Base-by-base conservation (phyloP, 2,888 invertebrate species). In the Brachylomia viminalis region DNA sequence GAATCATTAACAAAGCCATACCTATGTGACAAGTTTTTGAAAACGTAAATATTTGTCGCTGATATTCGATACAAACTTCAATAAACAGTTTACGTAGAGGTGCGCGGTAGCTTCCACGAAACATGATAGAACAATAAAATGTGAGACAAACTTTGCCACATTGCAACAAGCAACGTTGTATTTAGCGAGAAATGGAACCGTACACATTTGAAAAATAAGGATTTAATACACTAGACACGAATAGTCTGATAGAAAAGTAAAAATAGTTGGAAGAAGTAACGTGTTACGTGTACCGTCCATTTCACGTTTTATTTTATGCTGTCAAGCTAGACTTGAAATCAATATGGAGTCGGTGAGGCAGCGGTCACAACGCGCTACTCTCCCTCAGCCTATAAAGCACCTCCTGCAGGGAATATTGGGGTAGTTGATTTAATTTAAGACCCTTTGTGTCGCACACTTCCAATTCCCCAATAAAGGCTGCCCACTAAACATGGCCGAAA, bases 391-490 rank as follows among this genome's bases (percentile, higher is more conserved):
- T 89, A 92, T 92, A 91, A 91, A 92, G 92, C 92, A 87, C 90
- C 90, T 92, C 91, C 92, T 89, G 88, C 85, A 88, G 92, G 91
- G 93, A 94, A 93, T 94, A 95, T 94, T 92, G 92, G 92, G 91
- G 89, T 91, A 91, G 91, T 93, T 93, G 95, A 95, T 95, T 95
- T 94, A 95, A 95, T 95, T 94, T 94, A 93, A 93, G 93, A 88
- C 92, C 94, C 94, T 95, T 95, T 95, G 93, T 94, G 93, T 91
- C 92, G 92, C 92, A 92, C 93, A 93, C 92, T 93, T 94, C 92
- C 93, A 93, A 95, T 93, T 93, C 93, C 91, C 92, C 92, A 93
- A 95, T 94, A 95, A 94, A 95, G 91, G 93, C 90, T 87, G 88
- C 89, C 80, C 90, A 86, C 92, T 93, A 92, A 92, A 92, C 89